Evolutionary conservation across 2,888 invertebrate species (phyloP), one percentile per base, ranked within the genome.

Genomic region (Apocheima hispidaria): DNA sequence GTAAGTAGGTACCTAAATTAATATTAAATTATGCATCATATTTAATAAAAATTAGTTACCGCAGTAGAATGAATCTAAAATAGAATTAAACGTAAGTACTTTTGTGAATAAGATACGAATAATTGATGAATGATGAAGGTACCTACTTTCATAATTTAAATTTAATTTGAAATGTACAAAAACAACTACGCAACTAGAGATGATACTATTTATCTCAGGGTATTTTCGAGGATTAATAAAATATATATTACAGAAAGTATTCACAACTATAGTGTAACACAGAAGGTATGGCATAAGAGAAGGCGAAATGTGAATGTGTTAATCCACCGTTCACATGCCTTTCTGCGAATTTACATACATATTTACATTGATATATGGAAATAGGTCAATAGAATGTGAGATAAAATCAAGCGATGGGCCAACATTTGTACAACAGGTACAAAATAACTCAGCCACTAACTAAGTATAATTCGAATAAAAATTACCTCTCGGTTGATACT

Each of bases 1-100:
- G 48, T 54, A 68, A 50, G 51, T 59, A 54, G 57, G 64, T 60
- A 68, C 57, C 55, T 56, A 63, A 33, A 21, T 59, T 63, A 57
- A 66, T 35, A 54, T 54, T 50, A 46, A 55, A 61, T 56, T 60
- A 50, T 54, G 36, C 35, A 40, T 51, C 35, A 4, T 28, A 52
- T 40, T 51, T 14, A 41, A 53, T 36, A 35, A 53, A 12, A 53
- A 33, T 20, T 52, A 43, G 44, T 60, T 44, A 60, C 40, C 50
- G 41, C 20, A 52, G 33, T 48, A 60, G 33, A 46, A 51, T 56
- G 12, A 54, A 52, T 43, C 23, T 20, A 58, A 51, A 51, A 40
- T 60, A 44, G n/a, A 43, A 55, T 50, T n/a, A 16, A 59, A 30
- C 18, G n/a, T 56, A 51, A 56, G 50, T 60, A 50, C 46, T 46